These are phyloP conservation scores for Hydrotaea diabolus DNA, from an alignment of 2,888 invertebrate genomes.

Conservation along the genomic window DNA sequence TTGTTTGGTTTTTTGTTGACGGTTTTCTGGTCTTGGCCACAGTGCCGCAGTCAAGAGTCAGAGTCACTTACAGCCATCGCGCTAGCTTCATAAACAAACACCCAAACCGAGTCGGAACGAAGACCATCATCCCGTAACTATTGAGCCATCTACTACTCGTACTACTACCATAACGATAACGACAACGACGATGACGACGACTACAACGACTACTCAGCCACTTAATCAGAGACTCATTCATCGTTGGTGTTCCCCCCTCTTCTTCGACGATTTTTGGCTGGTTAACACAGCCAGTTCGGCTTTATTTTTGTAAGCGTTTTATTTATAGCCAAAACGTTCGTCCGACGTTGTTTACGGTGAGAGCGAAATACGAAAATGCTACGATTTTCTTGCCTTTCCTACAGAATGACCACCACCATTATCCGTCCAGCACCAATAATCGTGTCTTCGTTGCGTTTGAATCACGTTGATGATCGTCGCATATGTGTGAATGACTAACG, in stretches of 20 bases:
- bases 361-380: conserved; percentile 36
- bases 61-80: conserved; percentile 33
- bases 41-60: conserved; percentile 25
- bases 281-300: background rate
- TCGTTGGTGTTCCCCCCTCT: conserved; percentile 56
- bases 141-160: conserved; percentile 57
- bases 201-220: conserved; percentile 18
- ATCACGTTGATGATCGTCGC: conserved; percentile 38
- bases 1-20: conserved; percentile 68
- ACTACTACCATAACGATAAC: background rate
- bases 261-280: conserved; percentile 3
- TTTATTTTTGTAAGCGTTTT: conserved; percentile 54
- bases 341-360: conserved; percentile 33
- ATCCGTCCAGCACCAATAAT: conserved; percentile 13
- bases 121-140: conserved; percentile 59
- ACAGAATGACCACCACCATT: conserved; percentile 59
- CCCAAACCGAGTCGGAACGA: conserved; percentile 62
- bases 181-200: background rate
- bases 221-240: conserved; percentile 57
- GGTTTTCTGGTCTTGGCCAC: conserved; percentile 49
- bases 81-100: conserved; percentile 62
- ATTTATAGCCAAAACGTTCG: conserved; percentile 47
- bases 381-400: conserved; percentile 3
- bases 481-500: conserved; percentile 51
- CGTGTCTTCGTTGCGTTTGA: conserved; percentile 49